Conservation (phyloP, 2,888 invertebrate species). For the Hirudinaria manillensis region DNA sequence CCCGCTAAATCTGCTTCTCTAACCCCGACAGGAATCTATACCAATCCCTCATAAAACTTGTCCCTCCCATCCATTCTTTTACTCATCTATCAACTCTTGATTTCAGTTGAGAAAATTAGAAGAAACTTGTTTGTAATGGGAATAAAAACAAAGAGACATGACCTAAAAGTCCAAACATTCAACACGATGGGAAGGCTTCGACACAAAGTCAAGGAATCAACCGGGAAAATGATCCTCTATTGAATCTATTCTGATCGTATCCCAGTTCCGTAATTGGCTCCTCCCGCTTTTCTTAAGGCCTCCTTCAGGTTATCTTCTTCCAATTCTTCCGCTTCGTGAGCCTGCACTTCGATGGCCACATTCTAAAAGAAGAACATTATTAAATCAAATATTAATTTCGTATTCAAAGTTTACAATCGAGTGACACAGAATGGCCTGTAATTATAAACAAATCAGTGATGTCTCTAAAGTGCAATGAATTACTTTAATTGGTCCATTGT, state of each 20-base stretch:
- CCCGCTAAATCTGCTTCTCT: too few species aligned
- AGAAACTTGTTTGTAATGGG: too few species aligned
- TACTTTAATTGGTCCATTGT: too few species aligned
- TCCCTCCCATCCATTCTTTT: too few species aligned
- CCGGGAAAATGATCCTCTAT: not conserved
- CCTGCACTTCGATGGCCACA: conserved; percentile 70
- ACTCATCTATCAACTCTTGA: too few species aligned
- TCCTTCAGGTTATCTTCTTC: conserved; percentile 67
- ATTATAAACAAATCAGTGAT: too few species aligned
- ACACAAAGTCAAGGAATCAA: not conserved
- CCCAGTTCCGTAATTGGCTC: conserved; percentile 75
- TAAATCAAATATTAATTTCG: not conserved
- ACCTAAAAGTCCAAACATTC: not conserved
- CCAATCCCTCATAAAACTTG: too few species aligned
- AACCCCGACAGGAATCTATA: too few species aligned
- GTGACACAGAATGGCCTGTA: too few species aligned
- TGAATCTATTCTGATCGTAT: conserved; percentile 55
- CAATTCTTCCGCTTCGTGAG: conserved; percentile 66
- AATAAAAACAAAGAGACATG: not conserved
- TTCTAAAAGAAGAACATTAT: conserved; percentile 59
- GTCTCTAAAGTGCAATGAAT: too few species aligned
- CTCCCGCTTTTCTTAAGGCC: conserved; percentile 68
- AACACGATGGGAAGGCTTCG: not conserved
- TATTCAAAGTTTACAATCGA: too few species aligned
- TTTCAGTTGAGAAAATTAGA: too few species aligned